A percentile compares a stretch with the other conserved stretches of the same genome.
Conservation (phyloP, 2,797 vertebrate genomes). For the Hippoglossus hippoglossus region DNA sequence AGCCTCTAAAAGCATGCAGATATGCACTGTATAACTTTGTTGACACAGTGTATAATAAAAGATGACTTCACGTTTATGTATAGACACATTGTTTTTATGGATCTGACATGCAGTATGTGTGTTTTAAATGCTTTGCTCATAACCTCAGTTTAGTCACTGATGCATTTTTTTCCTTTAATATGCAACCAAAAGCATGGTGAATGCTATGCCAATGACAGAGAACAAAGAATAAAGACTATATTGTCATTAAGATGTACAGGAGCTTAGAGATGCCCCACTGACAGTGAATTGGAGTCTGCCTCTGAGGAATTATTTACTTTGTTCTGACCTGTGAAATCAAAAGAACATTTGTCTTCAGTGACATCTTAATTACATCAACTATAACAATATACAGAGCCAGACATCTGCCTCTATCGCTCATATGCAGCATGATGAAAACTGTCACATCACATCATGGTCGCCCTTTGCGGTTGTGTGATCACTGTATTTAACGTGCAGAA, state of each 20-base stretch:
- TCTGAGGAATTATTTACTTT: neutral
- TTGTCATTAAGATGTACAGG: conserved; percentile 11
- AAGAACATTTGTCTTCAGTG: conserved; percentile 1
- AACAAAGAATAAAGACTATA: conserved; percentile 5
- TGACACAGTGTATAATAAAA: conserved; percentile 21
- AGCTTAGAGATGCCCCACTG: conserved; percentile 6
- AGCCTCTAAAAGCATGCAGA: conserved; percentile 56
- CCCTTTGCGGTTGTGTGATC: no score
- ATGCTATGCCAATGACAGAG: neutral
- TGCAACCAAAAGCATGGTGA: neutral
- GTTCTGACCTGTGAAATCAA: conserved; percentile 8
- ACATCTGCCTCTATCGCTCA: no score
- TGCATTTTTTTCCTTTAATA: conserved; percentile 8
- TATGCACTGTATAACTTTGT: conserved; percentile 35
- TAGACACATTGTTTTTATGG: conserved; percentile 28
- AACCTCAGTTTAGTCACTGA: neutral
- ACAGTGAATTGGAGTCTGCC: conserved; percentile 12
- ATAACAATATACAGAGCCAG: no score
- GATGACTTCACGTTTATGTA: conserved; percentile 30
- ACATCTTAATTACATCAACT: no score
- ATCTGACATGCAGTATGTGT: neutral
- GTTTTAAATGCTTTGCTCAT: conserved; percentile 7
- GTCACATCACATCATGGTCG: no score
- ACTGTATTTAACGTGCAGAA: neutral
- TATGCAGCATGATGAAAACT: no score